phyloP scores from a whole-genome alignment of 2,797 vertebrate genomes.

The Pseudochaenichthys georgianus region DNA sequence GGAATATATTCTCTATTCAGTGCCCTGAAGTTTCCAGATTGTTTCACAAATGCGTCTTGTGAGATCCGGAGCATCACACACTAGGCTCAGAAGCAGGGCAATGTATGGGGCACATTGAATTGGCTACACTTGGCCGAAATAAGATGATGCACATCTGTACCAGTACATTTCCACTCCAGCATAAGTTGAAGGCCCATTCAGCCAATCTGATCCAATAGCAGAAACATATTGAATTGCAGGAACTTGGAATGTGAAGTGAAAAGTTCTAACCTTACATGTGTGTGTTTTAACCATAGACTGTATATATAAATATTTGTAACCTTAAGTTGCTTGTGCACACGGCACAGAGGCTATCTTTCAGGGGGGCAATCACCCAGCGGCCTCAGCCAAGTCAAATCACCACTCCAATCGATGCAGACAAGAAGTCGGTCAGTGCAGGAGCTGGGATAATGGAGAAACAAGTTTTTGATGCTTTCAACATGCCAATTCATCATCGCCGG shows the following conservation, averaged over 20 bases:
- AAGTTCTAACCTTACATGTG: slow-evolving; percentile 38
- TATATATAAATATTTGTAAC: not conserved
- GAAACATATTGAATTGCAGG: slow-evolving; percentile 44
- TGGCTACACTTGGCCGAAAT: slow-evolving; percentile 23
- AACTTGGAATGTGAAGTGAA: slow-evolving; percentile 51
- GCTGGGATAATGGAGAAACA: slow-evolving; percentile 65
- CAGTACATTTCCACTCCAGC: slow-evolving; percentile 33
- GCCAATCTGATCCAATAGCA: slow-evolving; percentile 38
- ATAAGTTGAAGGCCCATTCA: slow-evolving; percentile 45
- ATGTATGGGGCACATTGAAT: slow-evolving; percentile 51
- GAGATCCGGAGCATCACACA: slow-evolving; percentile 51
- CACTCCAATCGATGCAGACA: slow-evolving; percentile 46
- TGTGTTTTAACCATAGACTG: slow-evolving; percentile 25
- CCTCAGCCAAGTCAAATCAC: slow-evolving; percentile 35
- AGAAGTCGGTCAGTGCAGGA: slow-evolving; percentile 36
- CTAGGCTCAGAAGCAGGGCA: slow-evolving; percentile 25
- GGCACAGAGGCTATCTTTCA: slow-evolving; percentile 35
- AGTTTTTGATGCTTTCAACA: slow-evolving; percentile 69
- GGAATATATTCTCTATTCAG: slow-evolving; percentile 65
- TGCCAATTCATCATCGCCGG: slow-evolving; percentile 57
- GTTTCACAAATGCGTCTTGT: slow-evolving; percentile 52
- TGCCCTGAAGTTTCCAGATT: slow-evolving; percentile 51
- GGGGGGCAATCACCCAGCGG: slow-evolving; percentile 22
- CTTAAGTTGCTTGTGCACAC: slow-evolving; percentile 16
- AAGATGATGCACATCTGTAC: slow-evolving; percentile 24